Evolutionary conservation across 2,113 vertebrate species (phyloP).

Genomic region (Corythoichthys intestinalis): DNA sequence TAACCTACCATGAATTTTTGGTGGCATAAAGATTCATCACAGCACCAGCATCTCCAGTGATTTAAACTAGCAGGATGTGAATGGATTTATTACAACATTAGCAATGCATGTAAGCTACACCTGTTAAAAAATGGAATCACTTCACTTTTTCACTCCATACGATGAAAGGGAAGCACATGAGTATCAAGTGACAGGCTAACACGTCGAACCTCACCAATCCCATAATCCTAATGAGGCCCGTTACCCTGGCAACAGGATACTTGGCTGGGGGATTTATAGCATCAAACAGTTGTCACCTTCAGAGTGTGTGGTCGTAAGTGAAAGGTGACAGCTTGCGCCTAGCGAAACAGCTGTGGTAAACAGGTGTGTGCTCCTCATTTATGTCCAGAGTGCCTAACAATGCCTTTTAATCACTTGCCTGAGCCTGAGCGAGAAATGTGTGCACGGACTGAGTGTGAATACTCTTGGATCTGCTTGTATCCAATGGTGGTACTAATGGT

Average conservation of each 20-base stretch:
- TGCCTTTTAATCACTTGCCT: slow-evolving; percentile 48
- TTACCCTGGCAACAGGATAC: slow-evolving; percentile 41
- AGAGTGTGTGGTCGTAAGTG: slow-evolving; percentile 35
- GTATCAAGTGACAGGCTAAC: slow-evolving; percentile 6
- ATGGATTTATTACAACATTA: neutral
- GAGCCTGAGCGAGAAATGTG: slow-evolving; percentile 3
- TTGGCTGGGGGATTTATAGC: slow-evolving; percentile 49
- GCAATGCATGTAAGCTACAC: neutral
- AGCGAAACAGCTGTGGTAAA: slow-evolving; percentile 53
- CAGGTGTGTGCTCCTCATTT: slow-evolving; percentile 65
- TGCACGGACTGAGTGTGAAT: neutral
- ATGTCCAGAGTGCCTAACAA: slow-evolving; percentile 37
- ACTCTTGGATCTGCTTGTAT: neutral
- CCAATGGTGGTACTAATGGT: neutral
- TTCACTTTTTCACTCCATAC: neutral
- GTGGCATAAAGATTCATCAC: neutral
- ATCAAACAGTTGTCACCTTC: slow-evolving; percentile 49
- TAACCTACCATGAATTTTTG: neutral
- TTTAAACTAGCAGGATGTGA: neutral
- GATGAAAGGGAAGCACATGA: neutral
- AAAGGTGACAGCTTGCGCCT: slow-evolving; percentile 54
- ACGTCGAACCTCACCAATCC: slow-evolving; percentile 26
- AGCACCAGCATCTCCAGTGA: neutral
- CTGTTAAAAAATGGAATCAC: neutral
- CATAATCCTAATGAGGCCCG: slow-evolving; percentile 38